phyloP scores from a whole-genome alignment of 2,113 vertebrate species.

The Aegotheles bennettii region DNA sequence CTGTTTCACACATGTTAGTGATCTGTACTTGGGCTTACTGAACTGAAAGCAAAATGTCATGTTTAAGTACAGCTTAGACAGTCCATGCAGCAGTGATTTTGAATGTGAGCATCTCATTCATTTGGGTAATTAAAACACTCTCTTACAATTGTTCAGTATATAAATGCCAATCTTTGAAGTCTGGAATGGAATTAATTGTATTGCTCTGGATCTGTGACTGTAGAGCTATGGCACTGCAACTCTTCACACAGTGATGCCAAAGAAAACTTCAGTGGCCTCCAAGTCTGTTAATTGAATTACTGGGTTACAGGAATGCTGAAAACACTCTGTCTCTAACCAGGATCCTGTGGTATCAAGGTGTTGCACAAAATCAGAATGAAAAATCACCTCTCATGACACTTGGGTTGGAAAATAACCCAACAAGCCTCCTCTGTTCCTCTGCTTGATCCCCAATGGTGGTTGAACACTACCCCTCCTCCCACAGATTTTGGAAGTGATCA shows the following conservation, averaged over 20 bases:
- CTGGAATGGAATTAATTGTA: neutral
- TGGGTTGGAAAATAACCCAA: neutral
- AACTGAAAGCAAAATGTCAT: neutral
- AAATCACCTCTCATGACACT: neutral
- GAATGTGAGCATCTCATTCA: neutral
- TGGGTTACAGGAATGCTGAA: neutral
- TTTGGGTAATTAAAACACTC: neutral
- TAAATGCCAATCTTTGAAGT: neutral
- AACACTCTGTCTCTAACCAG: neutral
- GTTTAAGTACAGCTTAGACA: neutral
- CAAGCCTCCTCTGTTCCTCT: neutral
- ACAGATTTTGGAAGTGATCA: neutral
- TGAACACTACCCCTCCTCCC: neutral
- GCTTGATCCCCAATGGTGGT: neutral
- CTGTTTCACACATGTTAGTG: neutral
- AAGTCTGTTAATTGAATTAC: neutral
- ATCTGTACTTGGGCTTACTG: neutral
- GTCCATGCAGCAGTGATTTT: neutral
- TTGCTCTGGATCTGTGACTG: neutral
- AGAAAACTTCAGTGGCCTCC: neutral
- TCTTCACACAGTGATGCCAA: neutral
- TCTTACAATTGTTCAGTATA: neutral
- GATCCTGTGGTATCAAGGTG: neutral
- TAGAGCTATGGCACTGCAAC: neutral
- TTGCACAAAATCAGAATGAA: neutral